Evolutionary conservation across 2,888 invertebrate genomes (phyloP), one percentile per base, ranked within the genome.

Genomic region (Tuta absoluta): DNA sequence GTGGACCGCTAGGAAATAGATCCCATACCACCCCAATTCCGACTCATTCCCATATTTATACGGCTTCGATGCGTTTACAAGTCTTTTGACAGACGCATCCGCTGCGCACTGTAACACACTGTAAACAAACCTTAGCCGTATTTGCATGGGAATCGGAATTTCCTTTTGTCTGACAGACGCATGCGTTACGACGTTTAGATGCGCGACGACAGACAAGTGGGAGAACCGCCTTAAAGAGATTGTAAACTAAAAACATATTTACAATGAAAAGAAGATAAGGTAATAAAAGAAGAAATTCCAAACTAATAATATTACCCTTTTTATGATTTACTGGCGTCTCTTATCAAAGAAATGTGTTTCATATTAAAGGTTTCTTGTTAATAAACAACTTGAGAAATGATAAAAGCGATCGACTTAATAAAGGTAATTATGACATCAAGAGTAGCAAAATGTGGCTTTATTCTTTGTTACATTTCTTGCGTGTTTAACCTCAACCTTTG

Each of bases 241-340:
- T 28, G 28, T 56, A 28, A 33, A 56, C 56, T 33, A 56, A 56
- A 56, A 33, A 56, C 56, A 56, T 33, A 53, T 24, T 28, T 53
- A 56, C 33, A 33, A n/a, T 7, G 8, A 56, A 33, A 10, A 33
- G 8, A n/a, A 28, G 56, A 56, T 28, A 56, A 33, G 17, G 17
- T 33, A n/a, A 56, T 56, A 56, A 56, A 56, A 56, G n/a, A n/a
- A 33, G n/a, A 56, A 56, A 56, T 24, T 53, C 24, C 53, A 11
- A 24, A 19, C 8, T 53, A n/a, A 28, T 23, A 41, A 24, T 60
- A 60, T 24, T 23, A 41, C 49, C 51, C 53, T 48, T 65, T 41
- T 63, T 53, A 65, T 68, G 66, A 68, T 66, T 62, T 66, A 68
- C 63, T 63, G 38, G 58, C 58, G 58, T 65, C 17, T 17, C 56